Evolutionary conservation across 2,888 invertebrate genomes (phyloP).

Genomic region (Rhaphigaster nebulosa): DNA sequence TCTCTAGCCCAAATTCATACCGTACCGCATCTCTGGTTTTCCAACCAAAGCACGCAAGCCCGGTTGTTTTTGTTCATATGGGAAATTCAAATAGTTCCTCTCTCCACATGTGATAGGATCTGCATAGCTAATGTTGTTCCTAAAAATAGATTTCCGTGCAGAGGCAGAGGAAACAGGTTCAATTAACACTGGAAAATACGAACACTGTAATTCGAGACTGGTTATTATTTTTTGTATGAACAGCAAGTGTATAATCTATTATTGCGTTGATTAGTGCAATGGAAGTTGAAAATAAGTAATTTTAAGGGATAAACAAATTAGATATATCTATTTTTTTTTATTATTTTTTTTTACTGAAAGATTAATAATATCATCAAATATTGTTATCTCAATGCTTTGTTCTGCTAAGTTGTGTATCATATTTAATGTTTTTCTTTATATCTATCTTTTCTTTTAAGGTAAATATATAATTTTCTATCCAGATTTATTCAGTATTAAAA

Average conservation of each 20-base stretch:
- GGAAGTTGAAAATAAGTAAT: not conserved
- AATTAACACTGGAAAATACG: not conserved
- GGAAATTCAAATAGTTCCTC: not conserved
- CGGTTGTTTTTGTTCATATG: not conserved
- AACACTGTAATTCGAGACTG: not conserved
- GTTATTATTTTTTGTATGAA: not conserved
- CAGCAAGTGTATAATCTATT: not conserved
- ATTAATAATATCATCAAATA: no score
- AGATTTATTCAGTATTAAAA: no score
- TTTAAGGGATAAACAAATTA: no score
- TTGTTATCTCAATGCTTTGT: no score
- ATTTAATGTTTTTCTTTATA: no score
- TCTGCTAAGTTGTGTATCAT: no score
- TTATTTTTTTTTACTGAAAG: no score
- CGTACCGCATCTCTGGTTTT: no score
- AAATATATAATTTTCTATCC: no score
- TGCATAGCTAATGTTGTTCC: conserved; percentile 4
- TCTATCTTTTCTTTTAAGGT: no score
- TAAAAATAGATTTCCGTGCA: conserved; percentile 16
- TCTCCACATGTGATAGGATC: not conserved
- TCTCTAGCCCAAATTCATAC: no score
- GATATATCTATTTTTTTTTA: no score
- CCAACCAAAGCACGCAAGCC: not conserved
- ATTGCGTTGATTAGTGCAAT: not conserved
- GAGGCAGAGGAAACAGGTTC: not conserved